These are phyloP conservation scores for Micronycteris hirsuta DNA, from an alignment of 2,113 vertebrate genomes.

Conservation along the genomic window DNA sequence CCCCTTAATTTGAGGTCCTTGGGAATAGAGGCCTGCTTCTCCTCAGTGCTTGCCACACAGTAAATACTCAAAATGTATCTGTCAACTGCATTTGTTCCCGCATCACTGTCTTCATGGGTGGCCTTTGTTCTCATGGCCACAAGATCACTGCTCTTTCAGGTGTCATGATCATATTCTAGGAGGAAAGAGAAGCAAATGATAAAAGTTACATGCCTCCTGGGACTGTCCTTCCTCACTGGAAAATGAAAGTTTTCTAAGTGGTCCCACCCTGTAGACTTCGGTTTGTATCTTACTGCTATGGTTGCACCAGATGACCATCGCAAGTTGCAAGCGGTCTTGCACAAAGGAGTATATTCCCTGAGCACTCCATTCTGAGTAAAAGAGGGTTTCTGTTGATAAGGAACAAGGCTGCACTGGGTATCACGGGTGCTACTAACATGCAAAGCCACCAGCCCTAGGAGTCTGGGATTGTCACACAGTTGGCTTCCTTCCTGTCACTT, in stretches of 20 bases:
- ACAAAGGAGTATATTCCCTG: neutral
- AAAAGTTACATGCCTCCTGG: neutral
- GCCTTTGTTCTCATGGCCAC: neutral
- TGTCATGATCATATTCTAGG: neutral
- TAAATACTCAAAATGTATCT: neutral
- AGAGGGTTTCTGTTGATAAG: neutral
- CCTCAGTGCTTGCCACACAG: neutral
- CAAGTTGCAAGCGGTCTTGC: neutral
- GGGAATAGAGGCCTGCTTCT: neutral
- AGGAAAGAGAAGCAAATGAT: neutral
- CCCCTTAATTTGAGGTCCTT: neutral
- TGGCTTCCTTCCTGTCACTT: neutral
- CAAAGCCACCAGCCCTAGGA: neutral
- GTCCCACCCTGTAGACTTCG: neutral
- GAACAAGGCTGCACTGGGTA: neutral
- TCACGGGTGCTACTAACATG: accelerated
- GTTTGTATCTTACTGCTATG: neutral
- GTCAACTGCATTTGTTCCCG: neutral
- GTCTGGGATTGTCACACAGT: neutral
- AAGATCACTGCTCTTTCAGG: neutral
- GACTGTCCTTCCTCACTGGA: neutral
- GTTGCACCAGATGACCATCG: neutral
- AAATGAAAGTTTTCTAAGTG: neutral
- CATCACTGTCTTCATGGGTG: too few relatives aligned
- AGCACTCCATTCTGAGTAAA: neutral